Percentiles rank a stretch among this genome's conserved stretches.
Evolutionary conservation across 1,140 invertebrate genomes (phyloP).

Genomic region (Macrocentrus cingulum): DNA sequence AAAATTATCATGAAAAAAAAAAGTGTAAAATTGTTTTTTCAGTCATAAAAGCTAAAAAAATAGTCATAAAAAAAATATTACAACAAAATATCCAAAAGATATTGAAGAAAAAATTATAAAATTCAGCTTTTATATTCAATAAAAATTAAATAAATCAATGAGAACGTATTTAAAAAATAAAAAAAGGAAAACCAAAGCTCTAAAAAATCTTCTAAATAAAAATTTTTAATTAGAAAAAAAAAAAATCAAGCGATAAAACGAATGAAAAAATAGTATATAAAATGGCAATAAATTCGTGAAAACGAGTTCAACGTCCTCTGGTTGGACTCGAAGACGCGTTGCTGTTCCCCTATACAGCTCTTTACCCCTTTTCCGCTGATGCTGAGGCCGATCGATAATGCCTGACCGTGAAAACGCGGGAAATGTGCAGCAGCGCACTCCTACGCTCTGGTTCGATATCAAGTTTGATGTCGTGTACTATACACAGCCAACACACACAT

Average conservation of each 20-base stretch:
- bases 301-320: constrained; percentile 56
- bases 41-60: no score
- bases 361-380: constrained; percentile 34
- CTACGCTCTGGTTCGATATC: constrained; percentile 23
- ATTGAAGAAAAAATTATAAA: no score
- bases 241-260: no score
- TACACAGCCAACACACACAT: not conserved
- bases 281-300: constrained; percentile 39
- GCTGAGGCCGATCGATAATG: constrained; percentile 53
- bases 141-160: no score
- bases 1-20: no score
- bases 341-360: constrained; percentile 26
- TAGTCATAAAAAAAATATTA: no score
- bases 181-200: no score
- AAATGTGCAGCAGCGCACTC: constrained; percentile 47
- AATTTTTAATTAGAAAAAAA: constrained; percentile 9
- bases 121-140: no score
- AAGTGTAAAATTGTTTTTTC: no score
- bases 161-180: no score
- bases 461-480: constrained; percentile 2
- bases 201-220: no score
- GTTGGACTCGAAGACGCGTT: constrained; percentile 57
- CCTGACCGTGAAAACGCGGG: constrained; percentile 60
- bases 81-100: no score
- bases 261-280: constrained; percentile 44